Conservation (phyloP, 2,113 vertebrate species). For the Apus apus region DNA sequence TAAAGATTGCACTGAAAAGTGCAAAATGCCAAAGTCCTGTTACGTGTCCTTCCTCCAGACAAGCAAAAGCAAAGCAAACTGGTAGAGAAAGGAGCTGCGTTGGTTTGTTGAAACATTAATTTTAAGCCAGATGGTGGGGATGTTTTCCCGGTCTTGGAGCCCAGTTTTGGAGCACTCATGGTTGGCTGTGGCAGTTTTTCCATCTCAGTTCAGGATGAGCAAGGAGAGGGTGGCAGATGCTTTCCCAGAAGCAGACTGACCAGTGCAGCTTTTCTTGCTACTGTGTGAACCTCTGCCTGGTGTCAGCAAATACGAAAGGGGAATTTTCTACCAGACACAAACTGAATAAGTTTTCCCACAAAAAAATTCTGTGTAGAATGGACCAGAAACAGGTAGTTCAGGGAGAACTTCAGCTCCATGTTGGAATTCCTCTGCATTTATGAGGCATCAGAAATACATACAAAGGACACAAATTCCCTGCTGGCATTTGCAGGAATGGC, state of each 20-base stretch:
- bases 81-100: not conserved
- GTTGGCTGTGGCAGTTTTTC: not conserved
- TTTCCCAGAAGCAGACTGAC: not conserved
- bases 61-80: not conserved
- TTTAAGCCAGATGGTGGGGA: slow-evolving; percentile 2
- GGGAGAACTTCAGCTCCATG: not conserved
- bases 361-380: not conserved
- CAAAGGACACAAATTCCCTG: not conserved
- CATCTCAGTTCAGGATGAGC: not conserved
- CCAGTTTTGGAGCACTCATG: not conserved
- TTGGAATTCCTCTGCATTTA: slow-evolving; percentile 14
- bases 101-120: not conserved
- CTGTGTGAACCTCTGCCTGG: not conserved
- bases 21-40: not conserved
- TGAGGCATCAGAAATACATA: not conserved
- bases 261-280: not conserved
- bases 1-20: not conserved
- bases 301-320: not conserved
- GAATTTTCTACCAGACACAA: not conserved
- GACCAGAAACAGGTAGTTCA: not conserved
- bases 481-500: not conserved
- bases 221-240: not conserved
- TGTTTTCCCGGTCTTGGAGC: not conserved
- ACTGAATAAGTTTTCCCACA: not conserved
- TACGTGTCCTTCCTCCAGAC: not conserved